Evolutionary conservation across 2,113 vertebrate genomes (phyloP), one percentile per base, ranked within the genome.

Genomic region (Piaya cayana): DNA sequence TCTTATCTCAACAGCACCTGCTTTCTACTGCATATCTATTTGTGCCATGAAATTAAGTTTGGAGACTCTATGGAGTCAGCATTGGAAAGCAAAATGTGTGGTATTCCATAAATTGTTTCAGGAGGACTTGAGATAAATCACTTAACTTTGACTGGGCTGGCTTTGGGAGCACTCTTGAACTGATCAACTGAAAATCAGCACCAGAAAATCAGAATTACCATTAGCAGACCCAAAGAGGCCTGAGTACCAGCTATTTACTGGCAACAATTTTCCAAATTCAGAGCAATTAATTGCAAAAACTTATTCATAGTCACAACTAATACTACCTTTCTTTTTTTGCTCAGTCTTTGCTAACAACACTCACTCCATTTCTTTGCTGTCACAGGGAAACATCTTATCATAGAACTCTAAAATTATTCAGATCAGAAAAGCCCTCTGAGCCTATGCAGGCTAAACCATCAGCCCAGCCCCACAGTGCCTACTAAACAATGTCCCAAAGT

Each of bases 181-280:
- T 58, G 34, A 37, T 9, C 5, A 6, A 27, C 23, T 53, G 29
- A 59, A 60, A 71, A 45, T 15, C 53, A 53, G 52, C 58, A 82
- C 12, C 21, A 36, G 43, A 27, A 77, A 59, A 22, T 19, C 52
- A 20, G 29, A 36, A 64, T 22, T 32, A 22, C 25, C n/a, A 3
- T 20, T 8, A 7, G 39, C 8, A 22, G 71, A 34, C 29, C 32
- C 19, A 17, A 0, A 16, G 19, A 26, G 12, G 3, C 26, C 26
- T 5, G 4, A 32, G 11, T 11, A 58, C 36, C 26, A 50, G 15
- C 23, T 23, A 7, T 36, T 53, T 32, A 17, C 25, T 55, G 53
- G 25, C 7, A 0, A 1, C 25, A n/a, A 42, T 36, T 32, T 25
- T 60, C n/a, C 2, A 1, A 17, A 34, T 19, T 26, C 10, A 36